Conservation (phyloP, 2,888 invertebrate genomes). For the Papilio demoleus region DNA sequence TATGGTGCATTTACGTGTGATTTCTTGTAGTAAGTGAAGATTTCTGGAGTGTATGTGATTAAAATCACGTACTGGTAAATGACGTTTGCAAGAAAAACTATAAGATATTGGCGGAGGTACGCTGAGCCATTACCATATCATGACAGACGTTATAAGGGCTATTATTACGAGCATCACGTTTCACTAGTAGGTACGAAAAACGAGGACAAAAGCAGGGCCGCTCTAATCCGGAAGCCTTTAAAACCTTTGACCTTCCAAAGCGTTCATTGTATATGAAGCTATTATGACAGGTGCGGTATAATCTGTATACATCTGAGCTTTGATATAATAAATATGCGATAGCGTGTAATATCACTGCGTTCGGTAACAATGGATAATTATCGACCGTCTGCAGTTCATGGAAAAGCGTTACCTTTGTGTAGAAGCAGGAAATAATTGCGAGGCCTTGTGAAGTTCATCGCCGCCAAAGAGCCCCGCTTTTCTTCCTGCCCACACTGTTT, state of each 20-base stretch:
- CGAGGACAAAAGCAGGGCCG: constrained; percentile 34
- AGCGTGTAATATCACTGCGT: constrained; percentile 32
- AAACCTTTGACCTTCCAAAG: constrained; percentile 41
- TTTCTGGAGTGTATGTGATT: constrained; percentile 18
- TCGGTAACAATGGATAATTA: constrained; percentile 35
- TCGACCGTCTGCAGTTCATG: constrained; percentile 27
- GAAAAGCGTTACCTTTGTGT: constrained; percentile 45
- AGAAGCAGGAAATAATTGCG: constrained; percentile 63
- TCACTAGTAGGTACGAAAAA: constrained; percentile 30
- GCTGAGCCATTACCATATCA: constrained; percentile 28
- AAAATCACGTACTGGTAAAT: constrained; percentile 18
- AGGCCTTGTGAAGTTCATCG: constrained; percentile 75
- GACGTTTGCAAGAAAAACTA: constrained; percentile 8
- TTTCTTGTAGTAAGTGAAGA: constrained; percentile 13
- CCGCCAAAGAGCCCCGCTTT: constrained; percentile 46
- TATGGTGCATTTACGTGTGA: constrained; percentile 21
- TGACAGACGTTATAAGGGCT: constrained; percentile 21
- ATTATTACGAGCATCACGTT: constrained; percentile 34
- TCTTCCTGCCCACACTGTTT: constrained; percentile 46
- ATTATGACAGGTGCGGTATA: constrained; percentile 42
- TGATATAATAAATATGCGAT: constrained; percentile 37
- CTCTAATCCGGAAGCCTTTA: constrained; percentile 40
- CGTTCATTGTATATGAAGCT: constrained; percentile 40
- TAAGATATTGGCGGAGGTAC: background rate
- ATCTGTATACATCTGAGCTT: constrained; percentile 41